Evolutionary conservation across 2,113 vertebrate genomes (phyloP), one percentile per base, ranked within the genome.

Genomic region (Carassius gibelio): DNA sequence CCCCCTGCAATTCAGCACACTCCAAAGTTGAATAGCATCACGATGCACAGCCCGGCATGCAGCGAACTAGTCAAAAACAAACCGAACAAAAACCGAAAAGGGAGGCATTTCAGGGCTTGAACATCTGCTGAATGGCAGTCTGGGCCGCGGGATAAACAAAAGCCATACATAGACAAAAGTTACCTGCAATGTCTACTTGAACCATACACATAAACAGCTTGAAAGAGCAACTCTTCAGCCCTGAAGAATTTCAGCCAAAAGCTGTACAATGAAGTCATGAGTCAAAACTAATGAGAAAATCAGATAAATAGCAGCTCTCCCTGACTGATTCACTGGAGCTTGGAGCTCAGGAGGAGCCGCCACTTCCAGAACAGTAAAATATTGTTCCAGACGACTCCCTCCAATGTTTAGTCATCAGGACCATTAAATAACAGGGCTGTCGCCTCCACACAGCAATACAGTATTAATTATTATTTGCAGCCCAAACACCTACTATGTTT

Each of bases 401-500:
- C 91, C 92, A 89, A 91, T 95, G 94, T 96, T 96, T 97, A 96
- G 96, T 96, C 96, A 95, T 96, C 94, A 94, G 95, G 94, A 94
- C 92, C 89, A 92, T 91, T 93, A 94, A 94, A 93, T 95, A 95
- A 96, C 95, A 94, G 93, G 92, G 95, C 94, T 91, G 93, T 93
- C 92, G 93, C 95, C 95, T 93, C 93, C 91, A 91, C 93, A 91
- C 94, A 95, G 95, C 94, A 93, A 93, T 91, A 94, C 93, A 91
- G 93, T 95, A 98, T 98, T 97, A 95, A 96, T 98, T 96, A 97
- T 96, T 96, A 96, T 96, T 93, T 92, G 92, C 94, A 94, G 94
- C 93, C 96, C 96, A 96, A 96, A 97, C 96, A 97, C 96, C 96
- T 96, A 95, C 94, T 42, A 94, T 96, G 95, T 97, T 96, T 97